Percentiles rank a stretch among this genome's conserved stretches.
Conservation (phyloP, 2,797 vertebrate genomes). For the Caiman crocodilus region DNA sequence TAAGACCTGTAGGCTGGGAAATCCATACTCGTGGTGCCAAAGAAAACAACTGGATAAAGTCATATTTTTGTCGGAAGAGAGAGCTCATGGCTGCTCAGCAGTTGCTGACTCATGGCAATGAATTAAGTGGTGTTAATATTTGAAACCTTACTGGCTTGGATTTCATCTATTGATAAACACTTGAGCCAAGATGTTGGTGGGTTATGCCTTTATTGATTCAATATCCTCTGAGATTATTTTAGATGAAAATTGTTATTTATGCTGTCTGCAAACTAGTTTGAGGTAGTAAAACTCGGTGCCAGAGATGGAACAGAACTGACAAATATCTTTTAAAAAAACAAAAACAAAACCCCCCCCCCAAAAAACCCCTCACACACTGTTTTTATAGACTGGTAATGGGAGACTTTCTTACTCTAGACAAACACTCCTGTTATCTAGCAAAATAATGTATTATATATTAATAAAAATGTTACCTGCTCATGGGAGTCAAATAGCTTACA, state of each 20-base stretch:
- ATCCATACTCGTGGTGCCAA: not conserved
- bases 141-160: not conserved
- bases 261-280: not conserved
- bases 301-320: not conserved
- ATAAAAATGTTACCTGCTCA: no score
- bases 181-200: not conserved
- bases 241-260: not conserved
- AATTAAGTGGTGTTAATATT: not conserved
- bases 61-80: not conserved
- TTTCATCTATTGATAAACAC: not conserved
- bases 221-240: not conserved
- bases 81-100: not conserved
- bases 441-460: no score
- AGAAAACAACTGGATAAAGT: not conserved
- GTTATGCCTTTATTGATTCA: not conserved
- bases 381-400: not conserved
- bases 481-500: no score
- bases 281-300: not conserved
- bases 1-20: not conserved
- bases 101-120: not conserved
- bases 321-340: fast-evolving
- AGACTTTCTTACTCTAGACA: not conserved
- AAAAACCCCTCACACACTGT: not conserved
- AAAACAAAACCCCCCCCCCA: no score
- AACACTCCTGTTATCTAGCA: no score